Base-by-base conservation (phyloP, 2,113 vertebrate species). In the Sphaerodactylus townsendi region DNA sequence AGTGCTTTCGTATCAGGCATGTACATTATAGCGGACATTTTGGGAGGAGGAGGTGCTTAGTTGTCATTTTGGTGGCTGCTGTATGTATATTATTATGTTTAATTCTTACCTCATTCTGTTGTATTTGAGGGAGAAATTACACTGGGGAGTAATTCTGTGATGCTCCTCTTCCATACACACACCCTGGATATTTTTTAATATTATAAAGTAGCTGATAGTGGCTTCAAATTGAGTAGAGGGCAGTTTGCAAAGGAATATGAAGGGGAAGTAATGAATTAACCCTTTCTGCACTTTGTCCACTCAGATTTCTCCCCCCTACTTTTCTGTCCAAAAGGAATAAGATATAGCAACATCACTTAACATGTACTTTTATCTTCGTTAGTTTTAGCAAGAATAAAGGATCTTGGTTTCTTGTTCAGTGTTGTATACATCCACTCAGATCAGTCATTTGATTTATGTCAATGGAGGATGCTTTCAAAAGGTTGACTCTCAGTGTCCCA, bases 321-420 rank as follows among this genome's bases (percentile, higher is more conserved):
- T 50, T 50, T 50, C 14, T 50, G 10, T 50, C 48, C 48, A 50
- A 50, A 50, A 50, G 48, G 48, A 50, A 50, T 50, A 4, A 50
- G 48, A 50, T 50, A 11, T 10, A 11, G 48, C 14, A 13, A 50
- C 48, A 50, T 50, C 48, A 50, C 48, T 50, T 53, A 19, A 53
- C 50, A 19, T 53, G 15, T 53, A 53, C 50, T 19, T 53, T 17
- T 53, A 53, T 74, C 30, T 37, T 7, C 72, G 30, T 17, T 71
- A 65, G 75, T 89, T 92, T 92, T 64, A 74, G n/a, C 72, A 84
- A 65, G 85, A 85, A 84, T 0, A 62, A 81, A 59, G 50, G 82
- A 85, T 9, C 44, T 89, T 89, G 90, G 87, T 85, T 93, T 89
- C 88, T 85, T 92, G 82, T 87, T 2, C 46, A 81, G 37, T 48